These are phyloP conservation scores for Anguilla obscura DNA, from an alignment of 2,797 vertebrate species.

Conservation along the genomic window DNA sequence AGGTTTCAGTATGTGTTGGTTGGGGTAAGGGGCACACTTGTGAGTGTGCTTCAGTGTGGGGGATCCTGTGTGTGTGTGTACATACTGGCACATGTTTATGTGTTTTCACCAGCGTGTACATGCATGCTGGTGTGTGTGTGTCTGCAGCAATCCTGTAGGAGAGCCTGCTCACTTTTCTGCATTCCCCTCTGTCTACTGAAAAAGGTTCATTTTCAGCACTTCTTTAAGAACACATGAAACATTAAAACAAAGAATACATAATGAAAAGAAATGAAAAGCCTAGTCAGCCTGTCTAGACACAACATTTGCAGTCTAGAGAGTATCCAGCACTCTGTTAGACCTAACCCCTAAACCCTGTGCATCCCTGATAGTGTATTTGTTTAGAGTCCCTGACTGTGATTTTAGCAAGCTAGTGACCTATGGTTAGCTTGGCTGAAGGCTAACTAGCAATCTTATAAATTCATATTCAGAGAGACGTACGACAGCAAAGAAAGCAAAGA, in stretches of 20 bases:
- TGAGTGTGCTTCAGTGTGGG: neutral
- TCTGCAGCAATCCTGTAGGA: neutral
- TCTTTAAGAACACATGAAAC: too few species aligned
- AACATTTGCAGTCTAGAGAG: too few species aligned
- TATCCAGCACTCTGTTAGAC: neutral
- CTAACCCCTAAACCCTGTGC: neutral
- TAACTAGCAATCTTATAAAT: neutral
- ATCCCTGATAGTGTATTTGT: neutral
- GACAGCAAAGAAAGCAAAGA: too few species aligned
- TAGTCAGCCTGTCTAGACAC: too few species aligned
- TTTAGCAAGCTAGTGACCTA: neutral
- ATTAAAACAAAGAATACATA: too few species aligned
- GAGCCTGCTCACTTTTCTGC: neutral
- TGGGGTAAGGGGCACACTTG: neutral
- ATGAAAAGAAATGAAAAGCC: too few species aligned
- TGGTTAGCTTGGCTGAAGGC: neutral
- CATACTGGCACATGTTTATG: neutral
- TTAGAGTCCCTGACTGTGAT: neutral
- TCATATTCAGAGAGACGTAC: neutral
- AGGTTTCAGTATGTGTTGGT: slow-evolving; percentile 20
- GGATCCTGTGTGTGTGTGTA: neutral
- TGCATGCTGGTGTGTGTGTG: neutral
- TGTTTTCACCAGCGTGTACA: neutral
- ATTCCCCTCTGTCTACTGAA: too few species aligned
- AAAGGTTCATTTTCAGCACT: too few species aligned